Evolutionary conservation across 2,113 vertebrate genomes (phyloP).

Genomic region (Ptychochromis oligacanthus): DNA sequence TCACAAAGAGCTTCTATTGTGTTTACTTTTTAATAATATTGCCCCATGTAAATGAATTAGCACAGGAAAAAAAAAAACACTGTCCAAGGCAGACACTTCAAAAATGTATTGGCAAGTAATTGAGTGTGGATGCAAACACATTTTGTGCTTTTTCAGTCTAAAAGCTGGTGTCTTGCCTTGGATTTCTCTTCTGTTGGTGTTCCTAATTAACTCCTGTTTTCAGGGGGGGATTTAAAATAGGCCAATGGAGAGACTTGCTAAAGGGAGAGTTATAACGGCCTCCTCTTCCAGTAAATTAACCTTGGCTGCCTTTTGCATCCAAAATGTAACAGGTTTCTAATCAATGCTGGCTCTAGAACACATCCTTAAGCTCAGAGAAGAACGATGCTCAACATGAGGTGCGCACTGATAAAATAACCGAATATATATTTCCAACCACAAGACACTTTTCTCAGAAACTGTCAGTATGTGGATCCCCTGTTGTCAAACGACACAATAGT

Average conservation of each 20-base stretch:
- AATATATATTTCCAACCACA: slow-evolving; percentile 36
- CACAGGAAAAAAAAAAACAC: slow-evolving; percentile 1
- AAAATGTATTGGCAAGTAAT: slow-evolving; percentile 50
- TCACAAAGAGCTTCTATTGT: slow-evolving; percentile 67
- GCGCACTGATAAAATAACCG: slow-evolving; percentile 33
- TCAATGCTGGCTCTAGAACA: slow-evolving; percentile 32
- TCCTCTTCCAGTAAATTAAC: slow-evolving; percentile 75
- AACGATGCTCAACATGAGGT: slow-evolving; percentile 51
- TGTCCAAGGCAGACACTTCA: slow-evolving; percentile 48
- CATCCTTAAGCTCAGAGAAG: slow-evolving; percentile 7
- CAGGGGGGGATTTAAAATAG: slow-evolving; percentile 69
- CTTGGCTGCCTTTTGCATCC: slow-evolving; percentile 66
- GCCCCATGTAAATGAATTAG: slow-evolving; percentile 52
- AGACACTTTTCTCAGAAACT: slow-evolving; percentile 27
- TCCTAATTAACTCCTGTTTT: slow-evolving; percentile 73
- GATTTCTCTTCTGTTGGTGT: slow-evolving; percentile 54
- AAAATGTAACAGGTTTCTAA: slow-evolving; percentile 67
- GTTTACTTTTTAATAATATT: slow-evolving; percentile 68
- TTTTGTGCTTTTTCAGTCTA: slow-evolving; percentile 56
- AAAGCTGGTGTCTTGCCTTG: slow-evolving; percentile 52
- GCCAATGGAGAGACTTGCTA: slow-evolving; percentile 59
- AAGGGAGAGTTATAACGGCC: slow-evolving; percentile 57
- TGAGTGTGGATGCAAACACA: slow-evolving; percentile 40
- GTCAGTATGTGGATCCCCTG: not conserved
- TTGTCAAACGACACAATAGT: not conserved